Evolutionary conservation across 2,113 vertebrate genomes (phyloP).

Genomic region (Eulemur rufifrons): DNA sequence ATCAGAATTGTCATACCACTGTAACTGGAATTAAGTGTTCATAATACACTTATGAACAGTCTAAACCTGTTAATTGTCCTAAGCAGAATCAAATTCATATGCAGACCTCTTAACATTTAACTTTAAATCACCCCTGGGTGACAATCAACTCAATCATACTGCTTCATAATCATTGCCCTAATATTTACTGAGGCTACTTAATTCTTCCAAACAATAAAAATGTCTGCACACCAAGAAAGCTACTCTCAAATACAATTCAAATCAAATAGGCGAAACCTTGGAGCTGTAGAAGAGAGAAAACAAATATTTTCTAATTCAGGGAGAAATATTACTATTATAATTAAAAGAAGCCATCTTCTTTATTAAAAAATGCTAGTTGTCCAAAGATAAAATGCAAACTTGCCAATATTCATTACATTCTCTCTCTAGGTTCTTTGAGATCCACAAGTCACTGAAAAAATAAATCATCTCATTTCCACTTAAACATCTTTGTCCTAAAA

Average conservation of each 20-base stretch:
- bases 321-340: slow-evolving; percentile 48
- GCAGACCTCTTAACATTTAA: slow-evolving; percentile 61
- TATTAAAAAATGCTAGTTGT: slow-evolving; percentile 34
- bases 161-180: slow-evolving; percentile 63
- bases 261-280: slow-evolving; percentile 39
- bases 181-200: slow-evolving; percentile 68
- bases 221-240: slow-evolving; percentile 1
- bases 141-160: slow-evolving; percentile 44
- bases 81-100: slow-evolving; percentile 56
- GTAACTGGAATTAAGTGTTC: slow-evolving; percentile 34
- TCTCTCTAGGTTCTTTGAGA: not conserved
- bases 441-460: not conserved
- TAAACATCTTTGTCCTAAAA: slow-evolving; percentile 20
- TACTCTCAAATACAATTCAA: slow-evolving; percentile 61
- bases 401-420: not conserved
- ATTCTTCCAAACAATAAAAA: slow-evolving; percentile 69
- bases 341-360: slow-evolving; percentile 46
- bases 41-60: not conserved
- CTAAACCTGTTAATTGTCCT: slow-evolving; percentile 42
- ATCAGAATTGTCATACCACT: not conserved
- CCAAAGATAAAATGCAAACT: slow-evolving; percentile 37
- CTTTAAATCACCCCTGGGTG: slow-evolving; percentile 60
- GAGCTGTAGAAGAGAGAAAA: not conserved
- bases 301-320: slow-evolving; percentile 35
- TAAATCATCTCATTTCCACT: not conserved